Evolutionary conservation across 2,113 vertebrate genomes (phyloP), one percentile per base, ranked within the genome.

Genomic region (Oceanodroma tethys): DNA sequence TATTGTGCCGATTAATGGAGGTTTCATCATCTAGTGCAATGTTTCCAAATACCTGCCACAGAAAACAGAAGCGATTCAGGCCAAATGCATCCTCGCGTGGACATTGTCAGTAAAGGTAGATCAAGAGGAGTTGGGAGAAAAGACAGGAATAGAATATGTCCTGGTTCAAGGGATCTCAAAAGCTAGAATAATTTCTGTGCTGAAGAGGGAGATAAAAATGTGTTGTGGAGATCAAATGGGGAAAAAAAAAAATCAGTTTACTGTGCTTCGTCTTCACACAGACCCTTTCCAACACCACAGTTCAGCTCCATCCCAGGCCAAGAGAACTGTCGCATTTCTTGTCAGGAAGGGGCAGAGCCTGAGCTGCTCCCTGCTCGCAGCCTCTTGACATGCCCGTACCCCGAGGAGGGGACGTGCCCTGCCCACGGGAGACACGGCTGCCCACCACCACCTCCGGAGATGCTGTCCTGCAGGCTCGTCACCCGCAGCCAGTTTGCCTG

Each of bases 1-100:
- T 99, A 92, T 99, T 99, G 98, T 99, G 99, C 25, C 99, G 98
- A 67, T 99, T 99, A 89, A 99, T 99, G 62, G 98, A 98, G 25
- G 98, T 99, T 27, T 99, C 99, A 7, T 99, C 99, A 2, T 99
- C 98, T 38, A 99, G 96, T 0, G 98, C 98, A n/a, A 99, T 99
- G 96, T 99, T 99, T 34, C 99, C 99, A 96, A 99, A 99, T 5
- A 99, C 99, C 99, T 99, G 97, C 17, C 96, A 85, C 17, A 71
- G 53, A 83, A 81, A 91, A 42, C 19, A 76, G 25, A 13, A 59
- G 42, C 2, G 6, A 56, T n/a, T 83, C 26, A 91, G 68, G 32
- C 22, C 86, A 85, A 66, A 16, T 3, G 5, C 60, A n/a, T 15
- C 38, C 43, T 68, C 16, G 2, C 0, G 1, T 11, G 45, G 74